Evolutionary conservation across 2,888 invertebrate genomes (phyloP), one percentile per base, ranked within the genome.

Genomic region (Zygogramma bicolorata): DNA sequence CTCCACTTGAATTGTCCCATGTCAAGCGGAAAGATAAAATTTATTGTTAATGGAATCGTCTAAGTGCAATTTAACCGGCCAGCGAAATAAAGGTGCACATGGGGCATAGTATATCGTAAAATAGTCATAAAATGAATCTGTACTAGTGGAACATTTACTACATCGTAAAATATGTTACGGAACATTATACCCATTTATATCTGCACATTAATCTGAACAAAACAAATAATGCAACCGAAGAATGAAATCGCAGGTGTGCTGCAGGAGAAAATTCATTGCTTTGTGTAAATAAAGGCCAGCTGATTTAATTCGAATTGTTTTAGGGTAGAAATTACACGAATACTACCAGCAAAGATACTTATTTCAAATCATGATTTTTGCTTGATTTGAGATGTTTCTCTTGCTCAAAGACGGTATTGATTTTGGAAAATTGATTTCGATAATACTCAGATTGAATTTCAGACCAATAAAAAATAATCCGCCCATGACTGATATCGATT

Each of bases 61-160:
- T 53, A 53, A 27, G 18, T 27, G 42, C 42, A 62, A 63, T 63
- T 63, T 29, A 40, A 25, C 25, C 27, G 29, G 18, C 29, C 22
- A 18, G 42, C 62, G 6, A 63, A 34, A 63, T n/a, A 34, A 46
- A 63, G 18, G 27, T 29, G 29, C 63, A 63, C 63, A 63, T 34
- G 40, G 46, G 40, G 46, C 46, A 29, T 27, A 18, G 42, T 15
- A 42, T 18, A 34, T 46, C 40, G 31, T 63, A 63, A 63, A 63
- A 63, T 15, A 20, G 63, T 5, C 63, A 31, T 63, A 49, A 63
- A 63, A 63, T 40, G 46, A 63, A 63, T 63, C 63, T 25, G 27
- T 53, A 53, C 53, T 25, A 15, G 5, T 27, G 25, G 25, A 53
- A 53, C 53, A 53, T 53, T 53, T 25, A 53, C 8, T 53, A 25